phyloP scores from a whole-genome alignment of 2,113 vertebrate genomes.

The Cervus canadensis region DNA sequence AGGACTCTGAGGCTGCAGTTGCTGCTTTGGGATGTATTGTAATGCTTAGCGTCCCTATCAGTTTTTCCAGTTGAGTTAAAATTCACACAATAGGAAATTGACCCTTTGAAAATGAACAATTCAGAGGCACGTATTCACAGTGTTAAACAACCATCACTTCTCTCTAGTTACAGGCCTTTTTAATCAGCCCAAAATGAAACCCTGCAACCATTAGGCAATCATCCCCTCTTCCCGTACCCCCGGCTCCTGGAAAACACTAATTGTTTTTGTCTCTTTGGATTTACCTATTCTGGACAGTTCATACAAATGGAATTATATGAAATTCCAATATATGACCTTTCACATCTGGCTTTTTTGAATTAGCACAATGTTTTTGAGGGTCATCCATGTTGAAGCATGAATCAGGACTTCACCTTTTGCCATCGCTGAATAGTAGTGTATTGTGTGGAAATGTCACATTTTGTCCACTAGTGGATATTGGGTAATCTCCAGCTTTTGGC shows the following conservation, averaged over 20 bases:
- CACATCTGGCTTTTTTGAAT: background rate
- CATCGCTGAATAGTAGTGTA: too few species aligned
- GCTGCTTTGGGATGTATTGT: accelerated
- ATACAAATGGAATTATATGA: background rate
- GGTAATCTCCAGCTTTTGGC: background rate
- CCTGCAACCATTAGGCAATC: too few species aligned
- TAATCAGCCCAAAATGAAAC: background rate
- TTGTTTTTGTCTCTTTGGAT: background rate
- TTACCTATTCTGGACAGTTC: background rate
- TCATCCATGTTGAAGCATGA: accelerated
- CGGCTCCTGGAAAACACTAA: background rate
- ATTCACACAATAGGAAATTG: background rate
- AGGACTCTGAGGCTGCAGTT: background rate
- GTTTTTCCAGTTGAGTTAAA: background rate
- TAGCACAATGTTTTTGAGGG: background rate
- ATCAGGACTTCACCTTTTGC: background rate
- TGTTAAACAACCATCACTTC: background rate
- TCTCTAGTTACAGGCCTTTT: background rate
- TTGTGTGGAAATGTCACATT: accelerated
- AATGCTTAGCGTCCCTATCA: background rate
- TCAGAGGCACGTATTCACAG: background rate
- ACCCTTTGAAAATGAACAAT: background rate
- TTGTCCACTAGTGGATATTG: accelerated
- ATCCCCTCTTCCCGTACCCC: too few species aligned
- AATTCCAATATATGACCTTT: background rate